Conservation (phyloP, 2,113 vertebrate species). For the Paramisgurnus dabryanus region DNA sequence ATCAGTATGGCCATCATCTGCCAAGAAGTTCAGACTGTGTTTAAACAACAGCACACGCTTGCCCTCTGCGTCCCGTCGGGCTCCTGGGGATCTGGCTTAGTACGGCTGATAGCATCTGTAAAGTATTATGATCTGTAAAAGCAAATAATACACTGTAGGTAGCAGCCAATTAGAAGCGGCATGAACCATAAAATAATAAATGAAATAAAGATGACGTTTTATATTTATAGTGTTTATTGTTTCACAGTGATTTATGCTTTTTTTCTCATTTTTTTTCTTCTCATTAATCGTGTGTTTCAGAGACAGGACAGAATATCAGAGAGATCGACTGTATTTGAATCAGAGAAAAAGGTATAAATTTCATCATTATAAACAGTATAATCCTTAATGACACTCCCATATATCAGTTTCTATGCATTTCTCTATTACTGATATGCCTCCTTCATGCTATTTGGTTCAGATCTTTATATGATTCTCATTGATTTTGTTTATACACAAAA, state of each 20-base stretch:
- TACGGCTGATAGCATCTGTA: conserved; percentile 6
- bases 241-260: neutral
- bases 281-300: conserved; percentile 67
- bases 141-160: neutral
- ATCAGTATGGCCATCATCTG: neutral
- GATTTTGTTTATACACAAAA: too few species aligned
- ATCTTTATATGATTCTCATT: neutral
- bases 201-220: neutral
- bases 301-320: conserved; percentile 90
- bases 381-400: conserved; percentile 43
- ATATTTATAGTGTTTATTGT: neutral
- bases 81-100: neutral
- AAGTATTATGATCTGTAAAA: conserved; percentile 10
- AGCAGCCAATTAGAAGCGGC: too few species aligned
- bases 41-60: neutral
- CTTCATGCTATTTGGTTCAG: neutral
- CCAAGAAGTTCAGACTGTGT: neutral
- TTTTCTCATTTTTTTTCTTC: neutral
- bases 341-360: conserved; percentile 85
- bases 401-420: neutral
- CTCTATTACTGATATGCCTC: neutral
- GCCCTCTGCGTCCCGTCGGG: neutral
- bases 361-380: conserved; percentile 6
- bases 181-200: too few species aligned
- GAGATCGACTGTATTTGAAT: conserved; percentile 84